A percentile compares a stretch with the other conserved stretches of the same genome.
phyloP scores from a whole-genome alignment of 2,113 vertebrate species.

The Spheniscus mendiculus region DNA sequence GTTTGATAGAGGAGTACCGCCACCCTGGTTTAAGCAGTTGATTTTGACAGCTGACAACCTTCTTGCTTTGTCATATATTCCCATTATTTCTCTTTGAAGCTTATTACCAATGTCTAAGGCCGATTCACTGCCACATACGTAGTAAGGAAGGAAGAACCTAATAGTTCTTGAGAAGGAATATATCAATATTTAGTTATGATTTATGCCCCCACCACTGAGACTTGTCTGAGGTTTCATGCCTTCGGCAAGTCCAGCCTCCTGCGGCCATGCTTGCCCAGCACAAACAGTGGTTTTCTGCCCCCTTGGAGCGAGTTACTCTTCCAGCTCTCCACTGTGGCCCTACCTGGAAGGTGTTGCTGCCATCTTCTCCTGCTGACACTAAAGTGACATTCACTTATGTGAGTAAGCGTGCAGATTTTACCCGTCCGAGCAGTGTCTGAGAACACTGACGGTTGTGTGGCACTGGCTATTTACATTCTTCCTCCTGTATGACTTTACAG shows the following conservation, averaged over 20 bases:
- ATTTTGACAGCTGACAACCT: background rate
- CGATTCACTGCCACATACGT: background rate
- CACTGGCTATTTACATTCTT: background rate
- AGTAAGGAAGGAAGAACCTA: background rate
- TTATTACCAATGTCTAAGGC: background rate
- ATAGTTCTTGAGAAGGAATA: background rate
- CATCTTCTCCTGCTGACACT: background rate
- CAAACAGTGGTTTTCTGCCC: background rate
- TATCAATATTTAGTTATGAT: background rate
- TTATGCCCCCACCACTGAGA: background rate
- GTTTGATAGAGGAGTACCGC: background rate
- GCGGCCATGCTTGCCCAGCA: background rate
- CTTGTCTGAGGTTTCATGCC: background rate
- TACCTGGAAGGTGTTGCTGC: background rate
- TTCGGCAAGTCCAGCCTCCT: background rate
- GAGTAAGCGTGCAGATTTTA: background rate
- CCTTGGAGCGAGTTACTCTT: background rate
- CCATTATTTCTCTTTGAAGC: background rate
- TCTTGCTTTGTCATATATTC: background rate
- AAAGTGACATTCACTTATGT: rapidly evolving
- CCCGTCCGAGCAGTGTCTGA: rapidly evolving
- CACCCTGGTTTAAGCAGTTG: background rate
- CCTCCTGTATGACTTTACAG: background rate
- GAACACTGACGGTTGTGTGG: background rate
- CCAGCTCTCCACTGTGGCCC: background rate